Percentiles rank a stretch among this genome's conserved stretches.
Evolutionary conservation across 2,113 vertebrate genomes (phyloP).

Genomic region (Balaeniceps rex): DNA sequence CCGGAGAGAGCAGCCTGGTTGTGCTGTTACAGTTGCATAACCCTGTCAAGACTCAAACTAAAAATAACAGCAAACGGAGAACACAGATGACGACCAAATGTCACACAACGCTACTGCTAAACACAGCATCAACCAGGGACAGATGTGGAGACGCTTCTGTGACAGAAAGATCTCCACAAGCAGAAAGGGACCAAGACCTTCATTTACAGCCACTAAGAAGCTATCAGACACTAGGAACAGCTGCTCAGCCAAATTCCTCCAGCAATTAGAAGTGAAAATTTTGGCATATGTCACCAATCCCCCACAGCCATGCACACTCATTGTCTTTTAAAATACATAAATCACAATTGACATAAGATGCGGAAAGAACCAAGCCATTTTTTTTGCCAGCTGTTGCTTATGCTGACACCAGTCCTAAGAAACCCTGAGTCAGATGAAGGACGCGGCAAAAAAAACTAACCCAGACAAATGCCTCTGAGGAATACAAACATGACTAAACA

Average conservation of each 20-base stretch:
- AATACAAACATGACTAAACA: conserved; percentile 15
- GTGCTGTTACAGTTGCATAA: conserved; percentile 24
- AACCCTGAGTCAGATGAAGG: not conserved
- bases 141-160: not conserved
- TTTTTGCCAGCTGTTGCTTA: not conserved
- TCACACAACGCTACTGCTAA: not conserved
- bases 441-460: not conserved
- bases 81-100: conserved; percentile 45
- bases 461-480: not conserved
- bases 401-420: not conserved
- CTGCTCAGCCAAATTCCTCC: not conserved
- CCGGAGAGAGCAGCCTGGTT: not conserved
- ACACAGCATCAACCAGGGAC: not conserved
- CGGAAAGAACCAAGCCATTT: not conserved
- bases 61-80: conserved; percentile 50
- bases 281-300: not conserved
- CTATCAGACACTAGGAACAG: not conserved
- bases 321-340: not conserved
- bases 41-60: conserved; percentile 10
- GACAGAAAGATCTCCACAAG: not conserved
- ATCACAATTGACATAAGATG: not conserved
- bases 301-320: not conserved
- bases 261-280: not conserved
- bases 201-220: not conserved
- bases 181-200: not conserved